A percentile compares a stretch with the other conserved stretches of the same genome.
Conservation (phyloP, 2,113 vertebrate species). For the Pelmatolapia mariae region DNA sequence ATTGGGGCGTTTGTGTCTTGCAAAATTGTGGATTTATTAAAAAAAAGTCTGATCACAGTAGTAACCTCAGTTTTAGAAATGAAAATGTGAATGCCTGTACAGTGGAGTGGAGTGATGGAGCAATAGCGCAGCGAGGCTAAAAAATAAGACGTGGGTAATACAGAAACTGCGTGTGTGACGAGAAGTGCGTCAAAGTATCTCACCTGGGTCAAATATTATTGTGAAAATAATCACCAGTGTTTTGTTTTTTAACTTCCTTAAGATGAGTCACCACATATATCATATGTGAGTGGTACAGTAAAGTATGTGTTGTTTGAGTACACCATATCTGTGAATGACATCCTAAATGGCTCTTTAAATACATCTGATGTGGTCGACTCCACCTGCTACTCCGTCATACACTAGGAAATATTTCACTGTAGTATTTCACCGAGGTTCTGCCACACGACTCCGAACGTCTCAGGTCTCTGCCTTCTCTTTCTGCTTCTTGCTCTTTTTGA, state of each 20-base stretch:
- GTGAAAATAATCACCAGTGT: slow-evolving; percentile 35
- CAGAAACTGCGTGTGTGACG: background rate
- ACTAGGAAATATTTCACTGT: slow-evolving; percentile 35
- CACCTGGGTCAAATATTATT: slow-evolving; percentile 43
- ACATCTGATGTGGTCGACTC: slow-evolving; percentile 18
- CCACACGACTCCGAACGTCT: slow-evolving; percentile 21
- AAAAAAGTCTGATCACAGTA: background rate
- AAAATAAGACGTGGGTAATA: slow-evolving; percentile 35
- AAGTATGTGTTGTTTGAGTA: background rate
- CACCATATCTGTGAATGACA: background rate
- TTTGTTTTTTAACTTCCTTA: background rate
- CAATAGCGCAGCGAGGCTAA: slow-evolving; percentile 1
- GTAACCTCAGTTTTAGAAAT: slow-evolving; percentile 6
- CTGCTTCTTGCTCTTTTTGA: slow-evolving; percentile 95
- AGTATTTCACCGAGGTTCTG: slow-evolving; percentile 43
- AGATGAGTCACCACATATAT: slow-evolving; percentile 18
- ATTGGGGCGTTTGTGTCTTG: background rate
- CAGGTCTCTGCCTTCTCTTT: slow-evolving; percentile 93
- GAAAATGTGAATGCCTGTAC: slow-evolving; percentile 13
- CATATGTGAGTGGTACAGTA: slow-evolving; percentile 7
- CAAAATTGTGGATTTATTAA: background rate
- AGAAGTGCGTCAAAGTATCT: background rate
- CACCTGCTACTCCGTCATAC: slow-evolving; percentile 2
- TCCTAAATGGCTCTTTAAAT: slow-evolving; percentile 1
- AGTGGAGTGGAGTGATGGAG: slow-evolving; percentile 8